A percentile compares a stretch with the other conserved stretches of the same genome.
Evolutionary conservation across 2,888 invertebrate species (phyloP).

Genomic region (Rhingia rostrata): DNA sequence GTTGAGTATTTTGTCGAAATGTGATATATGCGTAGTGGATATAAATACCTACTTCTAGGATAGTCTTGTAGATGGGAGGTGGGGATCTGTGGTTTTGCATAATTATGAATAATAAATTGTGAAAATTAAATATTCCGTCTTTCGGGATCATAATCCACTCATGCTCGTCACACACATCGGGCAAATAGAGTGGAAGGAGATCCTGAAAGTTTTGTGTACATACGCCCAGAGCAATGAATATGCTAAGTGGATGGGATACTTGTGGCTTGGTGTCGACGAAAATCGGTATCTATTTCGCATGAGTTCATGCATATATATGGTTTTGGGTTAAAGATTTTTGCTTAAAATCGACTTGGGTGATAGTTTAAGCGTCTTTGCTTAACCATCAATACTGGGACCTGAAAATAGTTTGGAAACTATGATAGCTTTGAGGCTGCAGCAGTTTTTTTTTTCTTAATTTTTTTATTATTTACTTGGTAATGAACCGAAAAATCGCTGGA

Average conservation of each 20-base stretch:
- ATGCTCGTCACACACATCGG: background rate
- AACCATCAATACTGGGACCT: too few species aligned
- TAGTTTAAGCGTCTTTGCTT: too few species aligned
- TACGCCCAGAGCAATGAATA: background rate
- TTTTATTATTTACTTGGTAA: too few species aligned
- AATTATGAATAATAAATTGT: slow-evolving; percentile 6
- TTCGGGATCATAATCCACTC: background rate
- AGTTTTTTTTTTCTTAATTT: too few species aligned
- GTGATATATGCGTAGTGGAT: background rate
- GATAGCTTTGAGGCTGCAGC: too few species aligned
- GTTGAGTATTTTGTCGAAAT: background rate
- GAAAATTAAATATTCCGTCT: slow-evolving; percentile 6
- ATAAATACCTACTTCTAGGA: too few species aligned
- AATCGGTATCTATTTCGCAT: background rate
- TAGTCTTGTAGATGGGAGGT: background rate
- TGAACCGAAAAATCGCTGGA: too few species aligned
- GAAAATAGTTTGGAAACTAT: too few species aligned
- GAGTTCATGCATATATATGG: too few species aligned
- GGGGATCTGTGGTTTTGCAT: slow-evolving; percentile 8
- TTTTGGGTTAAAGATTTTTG: too few species aligned
- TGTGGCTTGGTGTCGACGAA: background rate
- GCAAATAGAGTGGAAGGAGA: background rate
- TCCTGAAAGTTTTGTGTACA: background rate
- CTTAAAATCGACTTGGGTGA: too few species aligned
- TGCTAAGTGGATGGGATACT: background rate